A percentile compares a stretch with the other conserved stretches of the same genome.
phyloP scores from a whole-genome alignment of 1,140 invertebrate genomes.

The Halotydeus destructor region DNA sequence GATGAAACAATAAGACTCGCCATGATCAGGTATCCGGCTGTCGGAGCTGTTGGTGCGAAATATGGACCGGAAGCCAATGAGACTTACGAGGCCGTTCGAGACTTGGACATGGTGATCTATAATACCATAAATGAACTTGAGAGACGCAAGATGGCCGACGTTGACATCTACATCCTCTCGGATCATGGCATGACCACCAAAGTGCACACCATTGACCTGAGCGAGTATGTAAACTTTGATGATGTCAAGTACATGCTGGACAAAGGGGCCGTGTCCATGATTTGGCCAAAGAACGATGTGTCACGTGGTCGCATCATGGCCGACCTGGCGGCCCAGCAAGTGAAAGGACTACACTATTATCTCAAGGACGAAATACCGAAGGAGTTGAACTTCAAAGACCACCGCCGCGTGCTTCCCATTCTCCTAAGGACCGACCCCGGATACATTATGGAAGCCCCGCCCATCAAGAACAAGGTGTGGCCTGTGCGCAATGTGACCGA shows the following conservation, averaged over 20 bases:
- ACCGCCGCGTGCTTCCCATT: conserved; percentile 33
- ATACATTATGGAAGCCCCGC: conserved; percentile 21
- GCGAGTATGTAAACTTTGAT: conserved; percentile 12
- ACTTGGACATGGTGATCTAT: conserved; percentile 20
- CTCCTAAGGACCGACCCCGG: conserved; percentile 33
- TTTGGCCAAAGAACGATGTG: conserved; percentile 27
- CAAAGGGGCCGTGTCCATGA: conserved; percentile 26
- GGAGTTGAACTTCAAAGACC: conserved; percentile 36
- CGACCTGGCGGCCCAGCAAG: conserved; percentile 29
- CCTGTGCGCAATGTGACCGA: background rate
- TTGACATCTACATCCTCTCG: conserved; percentile 32
- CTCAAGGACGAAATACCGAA: conserved; percentile 33
- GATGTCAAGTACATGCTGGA: conserved; percentile 15
- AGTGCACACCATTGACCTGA: conserved; percentile 16
- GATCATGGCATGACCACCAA: conserved; percentile 49
- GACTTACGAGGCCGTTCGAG: conserved; percentile 19
- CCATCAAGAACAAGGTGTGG: conserved; percentile 4
- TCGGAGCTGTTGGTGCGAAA: conserved; percentile 20
- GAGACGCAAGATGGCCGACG: no score
- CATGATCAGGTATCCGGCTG: background rate
- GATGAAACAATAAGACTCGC: background rate
- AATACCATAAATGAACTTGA: conserved; percentile 17
- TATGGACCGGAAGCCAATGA: conserved; percentile 22
- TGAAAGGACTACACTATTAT: conserved; percentile 32
- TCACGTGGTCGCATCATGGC: background rate